Evolutionary conservation across 2,888 invertebrate species (phyloP), one percentile per base, ranked within the genome.

Genomic region (Limnephilus marmoratus): DNA sequence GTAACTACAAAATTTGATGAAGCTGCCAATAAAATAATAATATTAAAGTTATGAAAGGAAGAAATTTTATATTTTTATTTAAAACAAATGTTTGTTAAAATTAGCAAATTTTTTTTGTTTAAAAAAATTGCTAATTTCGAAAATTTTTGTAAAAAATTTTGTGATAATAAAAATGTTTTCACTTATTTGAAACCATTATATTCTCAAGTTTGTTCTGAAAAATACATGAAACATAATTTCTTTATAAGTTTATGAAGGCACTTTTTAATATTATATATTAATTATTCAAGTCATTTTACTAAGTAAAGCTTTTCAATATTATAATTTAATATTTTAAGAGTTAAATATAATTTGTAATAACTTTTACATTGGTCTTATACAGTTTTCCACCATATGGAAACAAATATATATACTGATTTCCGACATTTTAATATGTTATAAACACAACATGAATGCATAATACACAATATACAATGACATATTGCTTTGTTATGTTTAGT

Each of bases 141-240:
- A 24, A 24, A 24, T 68, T 68, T 68, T 68, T 68, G 24, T 24
- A 24, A 24, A 68, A 24, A 68, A 68, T 68, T 68, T 68, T 68
- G 24, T 24, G 68, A 68, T 4, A 68, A n/a, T 68, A 68, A 68
- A 68, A 68, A 68, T 68, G 68, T 68, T 68, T 68, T 68, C 68
- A 68, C 68, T 68, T 68, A 68, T 68, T 68, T 68, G 68, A 68
- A 68, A 68, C 68, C 68, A 68, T 68, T 68, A 68, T 68, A 68
- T 68, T 68, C 7, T 68, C 68, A 11, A 24, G 24, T n/a, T 68
- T 68, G 53, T 68, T 68, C 68, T 68, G 15, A 68, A 68, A 68
- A 68, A 68, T 24, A n/a, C 24, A n/a, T n/a, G 24, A 24, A 7
- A 68, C 7, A 68, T 68, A 68, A n/a, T 68, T 68, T n/a, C n/a